Percentiles rank a stretch among this genome's conserved stretches.
Conservation (phyloP, 2,113 vertebrate species). For the Ictalurus punctatus region DNA sequence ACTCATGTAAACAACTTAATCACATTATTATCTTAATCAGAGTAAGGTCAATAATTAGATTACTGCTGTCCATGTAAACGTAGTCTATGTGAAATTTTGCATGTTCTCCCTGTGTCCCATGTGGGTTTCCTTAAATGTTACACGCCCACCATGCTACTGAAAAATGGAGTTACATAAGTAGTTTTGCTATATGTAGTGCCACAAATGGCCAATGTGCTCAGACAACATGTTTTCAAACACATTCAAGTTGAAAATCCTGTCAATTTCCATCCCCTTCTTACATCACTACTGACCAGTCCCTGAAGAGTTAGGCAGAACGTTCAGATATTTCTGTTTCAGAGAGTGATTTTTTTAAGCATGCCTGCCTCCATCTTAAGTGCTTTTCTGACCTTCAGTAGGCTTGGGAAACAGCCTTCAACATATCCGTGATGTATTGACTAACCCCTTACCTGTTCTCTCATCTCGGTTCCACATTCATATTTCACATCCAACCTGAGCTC, state of each 20-base stretch:
- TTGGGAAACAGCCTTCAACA: constrained; percentile 35
- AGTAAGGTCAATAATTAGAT: too few relatives aligned
- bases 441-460: constrained; percentile 55
- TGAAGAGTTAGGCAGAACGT: not conserved
- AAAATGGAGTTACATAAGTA: not conserved
- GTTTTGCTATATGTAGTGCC: not conserved
- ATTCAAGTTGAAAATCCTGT: not conserved
- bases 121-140: not conserved
- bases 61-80: too few relatives aligned
- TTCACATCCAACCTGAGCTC: constrained; percentile 28
- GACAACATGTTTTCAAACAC: not conserved
- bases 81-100: not conserved
- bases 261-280: not conserved
- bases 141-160: not conserved
- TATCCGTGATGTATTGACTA: constrained; percentile 50
- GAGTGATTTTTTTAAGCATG: not conserved
- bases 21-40: too few relatives aligned
- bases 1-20: too few relatives aligned
- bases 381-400: constrained; percentile 21
- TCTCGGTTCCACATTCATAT: constrained; percentile 49
- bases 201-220: not conserved
- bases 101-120: not conserved
- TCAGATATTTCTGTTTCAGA: not conserved
- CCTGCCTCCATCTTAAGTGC: not conserved
- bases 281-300: not conserved